phyloP scores from a whole-genome alignment of 2,797 vertebrate species.

The Anas bernieri region DNA sequence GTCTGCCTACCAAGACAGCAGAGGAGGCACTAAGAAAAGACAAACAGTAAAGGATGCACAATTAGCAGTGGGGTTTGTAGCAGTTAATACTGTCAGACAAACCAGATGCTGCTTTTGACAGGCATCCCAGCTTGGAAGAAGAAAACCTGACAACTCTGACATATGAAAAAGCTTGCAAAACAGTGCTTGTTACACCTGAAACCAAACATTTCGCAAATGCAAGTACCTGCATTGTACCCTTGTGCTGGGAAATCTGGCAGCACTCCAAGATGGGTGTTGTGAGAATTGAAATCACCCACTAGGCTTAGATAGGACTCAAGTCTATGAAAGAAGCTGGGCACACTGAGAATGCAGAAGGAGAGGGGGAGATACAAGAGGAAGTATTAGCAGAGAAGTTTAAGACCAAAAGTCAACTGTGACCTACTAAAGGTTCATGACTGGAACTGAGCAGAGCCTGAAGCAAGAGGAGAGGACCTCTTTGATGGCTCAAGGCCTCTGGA shows the following conservation, averaged over 20 bases:
- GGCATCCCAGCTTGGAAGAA: background rate
- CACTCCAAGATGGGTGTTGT: background rate
- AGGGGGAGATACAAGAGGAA: background rate
- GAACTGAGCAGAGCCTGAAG: background rate
- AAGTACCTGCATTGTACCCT: background rate
- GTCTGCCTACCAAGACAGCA: background rate
- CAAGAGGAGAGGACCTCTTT: background rate
- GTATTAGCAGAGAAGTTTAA: background rate
- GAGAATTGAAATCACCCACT: background rate
- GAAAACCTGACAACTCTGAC: background rate
- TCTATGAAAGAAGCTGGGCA: background rate
- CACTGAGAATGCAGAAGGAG: background rate
- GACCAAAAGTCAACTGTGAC: background rate
- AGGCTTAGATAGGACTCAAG: background rate
- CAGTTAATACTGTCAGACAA: background rate
- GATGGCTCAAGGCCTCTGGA: background rate
- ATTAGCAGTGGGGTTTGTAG: background rate
- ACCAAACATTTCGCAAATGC: background rate
- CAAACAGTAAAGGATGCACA: background rate
- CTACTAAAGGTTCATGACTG: accelerated
- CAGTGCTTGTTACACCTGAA: background rate
- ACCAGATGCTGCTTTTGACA: background rate
- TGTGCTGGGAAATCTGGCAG: background rate
- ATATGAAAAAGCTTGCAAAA: background rate
- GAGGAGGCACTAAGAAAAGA: background rate